A percentile compares a stretch with the other conserved stretches of the same genome.
phyloP scores from a whole-genome alignment of 2,797 vertebrate species.

The Ptychadena robeensis region DNA sequence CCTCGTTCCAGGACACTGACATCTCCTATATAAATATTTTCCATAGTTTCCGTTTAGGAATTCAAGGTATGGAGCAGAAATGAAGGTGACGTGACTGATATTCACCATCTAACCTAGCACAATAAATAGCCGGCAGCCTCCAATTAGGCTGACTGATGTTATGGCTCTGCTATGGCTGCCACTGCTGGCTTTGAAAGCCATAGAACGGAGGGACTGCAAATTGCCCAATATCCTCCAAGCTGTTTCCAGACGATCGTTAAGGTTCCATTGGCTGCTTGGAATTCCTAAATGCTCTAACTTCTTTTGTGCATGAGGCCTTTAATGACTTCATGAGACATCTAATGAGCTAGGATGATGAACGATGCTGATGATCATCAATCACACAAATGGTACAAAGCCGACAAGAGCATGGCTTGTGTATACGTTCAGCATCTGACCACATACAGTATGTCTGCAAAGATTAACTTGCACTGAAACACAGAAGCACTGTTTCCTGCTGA shows the following conservation, averaged over 20 bases:
- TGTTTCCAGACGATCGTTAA: conserved; percentile 57
- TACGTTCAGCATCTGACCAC: not conserved
- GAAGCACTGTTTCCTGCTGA: not conserved
- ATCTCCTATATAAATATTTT: not conserved
- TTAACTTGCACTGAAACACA: not conserved
- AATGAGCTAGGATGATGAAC: conserved; percentile 52
- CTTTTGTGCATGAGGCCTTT: not conserved
- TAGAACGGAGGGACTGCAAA: conserved; percentile 38
- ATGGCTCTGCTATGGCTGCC: not conserved
- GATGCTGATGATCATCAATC: conserved; percentile 36
- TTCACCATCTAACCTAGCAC: conserved; percentile 25
- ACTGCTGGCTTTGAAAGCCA: conserved; percentile 11
- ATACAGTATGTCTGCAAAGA: not conserved
- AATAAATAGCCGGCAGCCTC: conserved; percentile 36
- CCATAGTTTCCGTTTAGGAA: not conserved
- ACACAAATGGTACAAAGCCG: conserved; percentile 19
- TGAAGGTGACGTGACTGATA: conserved; percentile 20
- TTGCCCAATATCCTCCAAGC: conserved; percentile 33
- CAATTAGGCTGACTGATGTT: conserved; percentile 34
- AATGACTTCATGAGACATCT: conserved; percentile 41
- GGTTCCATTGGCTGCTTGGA: conserved; percentile 42
- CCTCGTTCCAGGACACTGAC: not conserved
- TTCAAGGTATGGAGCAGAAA: not conserved
- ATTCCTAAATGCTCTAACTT: conserved; percentile 35
- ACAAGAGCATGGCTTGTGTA: not conserved